Conservation (phyloP, 2,797 vertebrate species). For the Gymnothorax javanicus region DNA sequence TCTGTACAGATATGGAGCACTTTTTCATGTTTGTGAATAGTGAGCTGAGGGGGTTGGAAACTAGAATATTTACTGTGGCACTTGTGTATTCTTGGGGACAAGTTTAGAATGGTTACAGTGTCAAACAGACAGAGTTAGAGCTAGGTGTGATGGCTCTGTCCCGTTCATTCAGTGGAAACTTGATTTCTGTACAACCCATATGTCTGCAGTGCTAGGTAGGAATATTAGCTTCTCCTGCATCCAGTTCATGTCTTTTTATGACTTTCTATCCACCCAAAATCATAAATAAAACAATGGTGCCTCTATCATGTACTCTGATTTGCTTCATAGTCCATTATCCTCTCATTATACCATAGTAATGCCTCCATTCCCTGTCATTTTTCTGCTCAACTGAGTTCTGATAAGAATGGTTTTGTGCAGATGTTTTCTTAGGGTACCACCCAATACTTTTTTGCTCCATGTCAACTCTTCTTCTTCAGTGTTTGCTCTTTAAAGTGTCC, state of each 20-base stretch:
- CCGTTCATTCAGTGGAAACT: not conserved
- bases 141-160: not conserved
- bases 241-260: not conserved
- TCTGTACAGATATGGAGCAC: not conserved
- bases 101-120: not conserved
- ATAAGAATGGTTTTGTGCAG: not conserved
- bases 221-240: not conserved
- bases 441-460: not conserved
- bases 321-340: not conserved
- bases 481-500: not conserved
- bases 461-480: not conserved
- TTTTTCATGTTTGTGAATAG: not conserved
- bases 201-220: not conserved
- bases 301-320: not conserved
- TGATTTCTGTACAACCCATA: not conserved
- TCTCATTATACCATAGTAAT: too few relatives aligned
- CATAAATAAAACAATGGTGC: not conserved
- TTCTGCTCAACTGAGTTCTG: not conserved
- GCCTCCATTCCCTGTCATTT: not conserved
- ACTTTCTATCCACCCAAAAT: not conserved
- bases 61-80: too few relatives aligned
- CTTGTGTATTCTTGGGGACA: not conserved
- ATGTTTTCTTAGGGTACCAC: not conserved
- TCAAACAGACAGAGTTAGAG: not conserved
- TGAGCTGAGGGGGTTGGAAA: not conserved